Conservation (phyloP, 2,888 invertebrate species). For the Ferrisia virgata region DNA sequence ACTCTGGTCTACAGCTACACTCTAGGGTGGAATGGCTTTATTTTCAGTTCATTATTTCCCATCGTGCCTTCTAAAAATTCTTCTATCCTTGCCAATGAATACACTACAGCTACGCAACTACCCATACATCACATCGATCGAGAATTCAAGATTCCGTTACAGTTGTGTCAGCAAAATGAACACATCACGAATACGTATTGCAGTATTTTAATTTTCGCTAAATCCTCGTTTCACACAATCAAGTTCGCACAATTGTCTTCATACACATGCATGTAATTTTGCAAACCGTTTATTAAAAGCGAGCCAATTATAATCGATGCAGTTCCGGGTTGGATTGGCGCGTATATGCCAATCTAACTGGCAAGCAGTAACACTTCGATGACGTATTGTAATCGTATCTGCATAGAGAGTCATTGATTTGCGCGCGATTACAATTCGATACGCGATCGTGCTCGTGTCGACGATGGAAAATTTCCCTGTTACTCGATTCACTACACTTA, state of each 20-base stretch:
- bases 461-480: background rate
- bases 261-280: too few species aligned
- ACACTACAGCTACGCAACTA: background rate
- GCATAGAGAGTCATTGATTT: background rate
- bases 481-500: background rate
- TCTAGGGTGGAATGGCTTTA: background rate
- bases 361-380: background rate
- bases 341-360: background rate
- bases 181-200: background rate
- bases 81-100: background rate
- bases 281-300: background rate
- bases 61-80: too few species aligned
- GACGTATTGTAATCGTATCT: background rate
- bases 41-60: background rate
- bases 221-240: background rate
- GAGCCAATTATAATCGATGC: background rate
- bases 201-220: conserved; percentile 30
- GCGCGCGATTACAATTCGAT: background rate
- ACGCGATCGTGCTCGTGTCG: background rate
- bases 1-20: background rate
- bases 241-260: too few species aligned
- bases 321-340: background rate
- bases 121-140: background rate
- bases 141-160: background rate
- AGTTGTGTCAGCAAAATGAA: background rate